Evolutionary conservation across 92 coral and sea anemone species (phyloP), one percentile per base, ranked within the genome.

Genomic region (Siderastrea radians): DNA sequence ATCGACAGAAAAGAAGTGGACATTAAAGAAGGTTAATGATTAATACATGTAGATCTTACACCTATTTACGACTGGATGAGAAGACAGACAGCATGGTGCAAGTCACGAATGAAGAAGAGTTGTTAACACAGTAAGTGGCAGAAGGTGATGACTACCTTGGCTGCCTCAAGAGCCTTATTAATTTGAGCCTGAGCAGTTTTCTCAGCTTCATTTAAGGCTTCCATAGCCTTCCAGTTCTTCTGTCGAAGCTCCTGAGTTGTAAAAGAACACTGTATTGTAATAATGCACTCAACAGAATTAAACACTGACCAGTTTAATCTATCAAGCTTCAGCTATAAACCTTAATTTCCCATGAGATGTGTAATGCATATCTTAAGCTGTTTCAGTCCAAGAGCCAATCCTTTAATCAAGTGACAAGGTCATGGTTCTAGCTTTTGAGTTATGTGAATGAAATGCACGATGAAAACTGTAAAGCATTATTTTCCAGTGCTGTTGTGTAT

Each of bases 171-270:
- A 92, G 99, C 99, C 92, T 97, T 97, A 69, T 88, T 89, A 75
- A 95, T 93, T 79, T 92, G 94, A 60, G 94, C 84, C 91, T 97
- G 95, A 77, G 92, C 72, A 58, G 92, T 90, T 94, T 97, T 95
- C 88, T 97, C 99, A 3, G 94, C 96, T n/a, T 96, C 94, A 38
- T 95, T 88, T 69, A 97, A 73, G 83, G 99, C 99, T 72, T 97
- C 99, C 99, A 97, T 97, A 47, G 99, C 99, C 87, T 97, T 97
- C 99, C 99, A 97, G 91, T 97, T 97, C 95, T 95, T 97, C 93
- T 84, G 86, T 69, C 98, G 95, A 67, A 97, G 96, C 1, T 92
- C 98, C 99, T 97, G 91, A 88, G 77, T 81, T 62, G 60, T 51
- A 71, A 88, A 88, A 87, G 90, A 87, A 79, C 68, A 87, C 86